A percentile compares a stretch with the other conserved stretches of the same genome.
Conservation (phyloP, 2,797 vertebrate species). For the Oreochromis mossambicus region DNA sequence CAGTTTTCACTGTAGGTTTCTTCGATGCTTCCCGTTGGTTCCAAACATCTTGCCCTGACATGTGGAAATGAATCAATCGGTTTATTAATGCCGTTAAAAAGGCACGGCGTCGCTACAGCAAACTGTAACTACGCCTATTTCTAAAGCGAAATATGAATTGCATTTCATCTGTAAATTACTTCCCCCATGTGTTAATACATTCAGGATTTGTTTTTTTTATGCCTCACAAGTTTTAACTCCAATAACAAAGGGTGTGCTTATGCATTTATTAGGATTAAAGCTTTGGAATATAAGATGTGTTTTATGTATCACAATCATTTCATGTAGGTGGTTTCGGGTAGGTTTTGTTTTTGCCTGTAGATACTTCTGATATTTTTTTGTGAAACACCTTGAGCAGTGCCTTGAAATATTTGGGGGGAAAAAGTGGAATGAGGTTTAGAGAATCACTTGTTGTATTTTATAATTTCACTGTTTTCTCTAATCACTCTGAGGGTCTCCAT, state of each 20-base stretch:
- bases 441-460: conserved; percentile 33
- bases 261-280: neutral
- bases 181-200: neutral
- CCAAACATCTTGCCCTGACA: neutral
- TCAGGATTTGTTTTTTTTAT: neutral
- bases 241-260: neutral
- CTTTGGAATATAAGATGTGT: neutral
- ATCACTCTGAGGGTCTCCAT: conserved; percentile 43
- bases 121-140: neutral
- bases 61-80: neutral
- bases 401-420: neutral
- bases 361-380: neutral
- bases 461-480: conserved; percentile 51
- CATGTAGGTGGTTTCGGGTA: accelerated
- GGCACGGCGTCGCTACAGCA: accelerated
- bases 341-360: neutral
- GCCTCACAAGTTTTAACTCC: neutral
- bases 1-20: neutral
- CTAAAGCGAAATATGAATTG: neutral
- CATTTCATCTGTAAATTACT: neutral
- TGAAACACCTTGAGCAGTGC: neutral
- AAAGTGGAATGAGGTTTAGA: neutral
- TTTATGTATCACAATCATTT: neutral
- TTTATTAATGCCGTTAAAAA: neutral
- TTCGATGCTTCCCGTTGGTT: neutral